Percentiles rank a stretch among this genome's conserved stretches.
Evolutionary conservation across 2,113 vertebrate species (phyloP).

Genomic region (Tachysurus vachellii): DNA sequence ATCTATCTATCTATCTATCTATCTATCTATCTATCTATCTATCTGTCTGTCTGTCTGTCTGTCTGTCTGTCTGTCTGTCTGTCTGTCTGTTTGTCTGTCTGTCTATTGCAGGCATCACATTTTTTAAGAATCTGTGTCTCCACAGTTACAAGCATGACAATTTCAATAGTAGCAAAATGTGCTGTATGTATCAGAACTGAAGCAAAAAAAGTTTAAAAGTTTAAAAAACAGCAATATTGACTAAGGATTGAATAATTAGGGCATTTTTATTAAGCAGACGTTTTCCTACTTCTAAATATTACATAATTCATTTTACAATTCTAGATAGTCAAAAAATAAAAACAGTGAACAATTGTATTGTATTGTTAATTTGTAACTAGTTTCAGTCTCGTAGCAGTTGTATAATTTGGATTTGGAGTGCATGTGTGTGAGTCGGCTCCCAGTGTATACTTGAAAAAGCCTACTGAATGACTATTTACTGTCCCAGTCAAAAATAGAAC

Average conservation of each 20-base stretch:
- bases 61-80: too few species aligned
- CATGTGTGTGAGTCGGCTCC: not conserved
- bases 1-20: too few species aligned
- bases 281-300: not conserved
- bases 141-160: not conserved
- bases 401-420: not conserved
- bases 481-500: too few species aligned
- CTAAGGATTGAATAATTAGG: not conserved
- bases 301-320: not conserved
- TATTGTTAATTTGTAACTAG: not conserved
- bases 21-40: too few species aligned
- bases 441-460: not conserved
- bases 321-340: not conserved
- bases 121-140: too few species aligned
- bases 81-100: too few species aligned
- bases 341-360: too few species aligned
- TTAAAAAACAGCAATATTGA: not conserved
- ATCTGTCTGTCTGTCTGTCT: too few species aligned
- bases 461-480: not conserved
- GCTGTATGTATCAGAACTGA: not conserved
- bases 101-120: too few species aligned
- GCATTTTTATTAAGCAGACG: not conserved
- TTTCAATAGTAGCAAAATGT: not conserved
- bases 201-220: not conserved
- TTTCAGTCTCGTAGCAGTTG: not conserved